phyloP scores from a whole-genome alignment of 2,888 invertebrate genomes.

The Cenopis cana region DNA sequence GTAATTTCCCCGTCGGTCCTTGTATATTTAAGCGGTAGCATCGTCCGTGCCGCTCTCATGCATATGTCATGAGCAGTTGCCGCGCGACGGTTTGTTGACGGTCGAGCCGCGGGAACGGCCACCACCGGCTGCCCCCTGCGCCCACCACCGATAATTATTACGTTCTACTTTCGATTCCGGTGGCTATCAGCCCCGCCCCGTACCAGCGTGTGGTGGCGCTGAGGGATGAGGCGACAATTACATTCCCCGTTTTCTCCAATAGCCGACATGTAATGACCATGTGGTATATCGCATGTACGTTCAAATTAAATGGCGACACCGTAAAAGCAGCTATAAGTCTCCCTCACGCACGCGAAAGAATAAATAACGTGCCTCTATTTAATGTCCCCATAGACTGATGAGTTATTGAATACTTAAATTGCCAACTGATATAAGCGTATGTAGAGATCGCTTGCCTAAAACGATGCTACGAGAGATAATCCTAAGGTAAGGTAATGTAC shows the following conservation, averaged over 20 bases:
- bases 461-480: too few relatives aligned
- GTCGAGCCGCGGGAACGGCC: conserved; percentile 77
- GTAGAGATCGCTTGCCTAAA: not conserved
- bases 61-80: conserved; percentile 85
- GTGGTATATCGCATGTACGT: conserved; percentile 72
- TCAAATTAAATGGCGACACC: conserved; percentile 77
- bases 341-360: conserved; percentile 70
- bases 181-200: conserved; percentile 67
- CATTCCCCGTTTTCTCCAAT: conserved; percentile 69
- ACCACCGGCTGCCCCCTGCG: conserved; percentile 65
- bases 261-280: conserved; percentile 62
- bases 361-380: conserved; percentile 68
- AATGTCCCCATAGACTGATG: conserved; percentile 62
- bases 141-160: conserved; percentile 78
- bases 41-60: conserved; percentile 78
- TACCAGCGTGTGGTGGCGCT: conserved; percentile 52
- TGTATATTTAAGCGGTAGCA: conserved; percentile 80
- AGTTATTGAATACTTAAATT: conserved; percentile 58
- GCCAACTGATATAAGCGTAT: conserved; percentile 33
- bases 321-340: conserved; percentile 73
- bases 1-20: conserved; percentile 80
- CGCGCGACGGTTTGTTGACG: conserved; percentile 83
- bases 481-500: too few relatives aligned
- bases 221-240: conserved; percentile 82
- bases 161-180: conserved; percentile 78